Base-by-base conservation (phyloP, 1,140 invertebrate species). In the Eupeodes corollae region DNA sequence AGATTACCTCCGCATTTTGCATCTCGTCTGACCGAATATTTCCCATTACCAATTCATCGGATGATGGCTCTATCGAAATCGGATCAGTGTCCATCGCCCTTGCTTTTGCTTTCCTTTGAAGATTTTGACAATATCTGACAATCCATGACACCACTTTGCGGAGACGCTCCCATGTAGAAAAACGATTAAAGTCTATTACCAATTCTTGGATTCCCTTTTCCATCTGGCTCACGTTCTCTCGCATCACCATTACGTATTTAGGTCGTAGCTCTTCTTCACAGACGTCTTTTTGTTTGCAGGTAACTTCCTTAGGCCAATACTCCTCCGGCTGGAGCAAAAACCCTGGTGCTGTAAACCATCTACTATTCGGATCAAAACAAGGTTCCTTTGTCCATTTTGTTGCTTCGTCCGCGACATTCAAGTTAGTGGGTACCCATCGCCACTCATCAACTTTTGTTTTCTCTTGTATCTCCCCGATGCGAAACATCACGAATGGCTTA, bases 401-500 rank as follows among this genome's bases (percentile, higher is more conserved):
- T 0, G 58, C 61, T 15, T 57, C 56, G 38, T 65, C 64, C 0
- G 56, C 56, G 12, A 56, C 52, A 39, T 67, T 63, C 0, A 49
- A 11, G 39, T 41, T 16, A 18, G 21, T 19, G 18, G 21, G 12
- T 15, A 32, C 37, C 37, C 38, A 41, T 13, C 37, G 10, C 38
- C 64, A 67, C n/a, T 54, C 31, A 12, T 45, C 18, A 12, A 41
- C 14, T 5, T 42, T 6, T 1, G 58, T 50, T 6, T 51, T 16
- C 15, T 56, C 50, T 41, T 58, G 52, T 39, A 67, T 61, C 38
- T 45, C 44, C 0, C 47, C 34, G 1, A 63, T 56, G 26, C 57
- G 44, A 48, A 61, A 59, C 0, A 48, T 45, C 2, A 64, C 56
- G 53, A 57, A 65, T 33, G 16, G 42, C 35, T 49, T 21, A 40